These are phyloP conservation scores for Astyanax mexicanus DNA, from an alignment of 2,797 vertebrate genomes.

Conservation along the genomic window DNA sequence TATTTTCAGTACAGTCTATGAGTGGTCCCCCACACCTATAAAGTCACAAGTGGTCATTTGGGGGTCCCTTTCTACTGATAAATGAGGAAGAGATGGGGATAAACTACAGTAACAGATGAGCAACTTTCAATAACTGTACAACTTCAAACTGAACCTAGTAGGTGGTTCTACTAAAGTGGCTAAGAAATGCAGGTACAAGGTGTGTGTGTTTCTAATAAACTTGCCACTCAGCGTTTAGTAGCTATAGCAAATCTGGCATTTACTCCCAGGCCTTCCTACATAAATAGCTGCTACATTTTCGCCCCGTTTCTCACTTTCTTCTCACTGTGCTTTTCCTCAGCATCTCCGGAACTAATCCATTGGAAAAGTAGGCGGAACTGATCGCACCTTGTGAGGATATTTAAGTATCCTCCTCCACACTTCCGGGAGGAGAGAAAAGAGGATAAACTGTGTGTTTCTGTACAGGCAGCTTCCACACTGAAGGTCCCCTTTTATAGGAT, in stretches of 20 bases:
- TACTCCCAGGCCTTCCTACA: background rate
- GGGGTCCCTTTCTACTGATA: too few species aligned
- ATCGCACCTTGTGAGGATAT: background rate
- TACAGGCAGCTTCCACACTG: background rate
- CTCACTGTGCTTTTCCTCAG: background rate
- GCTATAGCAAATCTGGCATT: background rate
- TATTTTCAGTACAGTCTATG: too few species aligned
- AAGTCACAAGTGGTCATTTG: too few species aligned
- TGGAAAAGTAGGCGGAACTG: background rate
- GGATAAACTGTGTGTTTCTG: background rate
- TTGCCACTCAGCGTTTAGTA: background rate
- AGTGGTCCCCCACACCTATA: too few species aligned
- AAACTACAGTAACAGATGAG: background rate
- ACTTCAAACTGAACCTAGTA: too few species aligned
- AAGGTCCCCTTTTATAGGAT: background rate
- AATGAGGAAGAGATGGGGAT: too few species aligned
- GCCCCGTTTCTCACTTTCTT: background rate
- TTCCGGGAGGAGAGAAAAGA: background rate
- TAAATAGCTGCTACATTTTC: background rate
- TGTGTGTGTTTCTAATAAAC: too few species aligned
- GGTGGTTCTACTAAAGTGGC: background rate
- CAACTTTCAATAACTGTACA: background rate
- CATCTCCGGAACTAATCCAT: background rate
- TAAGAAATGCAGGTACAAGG: background rate
- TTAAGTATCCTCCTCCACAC: background rate